Conservation (phyloP, 2,888 invertebrate genomes). For the Thysanoteuthis rhombus region DNA sequence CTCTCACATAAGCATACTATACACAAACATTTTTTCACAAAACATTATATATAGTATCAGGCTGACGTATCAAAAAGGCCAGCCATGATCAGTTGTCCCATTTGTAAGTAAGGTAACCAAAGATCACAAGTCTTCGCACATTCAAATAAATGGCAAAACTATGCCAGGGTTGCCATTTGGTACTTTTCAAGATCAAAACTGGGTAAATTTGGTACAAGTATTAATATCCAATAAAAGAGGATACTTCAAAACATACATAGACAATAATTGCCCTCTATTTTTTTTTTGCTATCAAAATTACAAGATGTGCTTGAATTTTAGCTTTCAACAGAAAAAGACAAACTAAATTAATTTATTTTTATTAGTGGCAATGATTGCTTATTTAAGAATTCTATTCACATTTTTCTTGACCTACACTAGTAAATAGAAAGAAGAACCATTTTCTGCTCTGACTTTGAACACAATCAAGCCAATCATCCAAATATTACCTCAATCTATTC, state of each 20-base stretch:
- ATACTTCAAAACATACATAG: too few relatives aligned
- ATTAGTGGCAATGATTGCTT: not conserved
- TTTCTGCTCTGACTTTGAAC: not conserved
- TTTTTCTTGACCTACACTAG: too few relatives aligned
- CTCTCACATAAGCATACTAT: not conserved
- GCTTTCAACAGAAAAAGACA: not conserved
- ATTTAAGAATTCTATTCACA: too few relatives aligned
- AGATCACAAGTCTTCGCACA: not conserved
- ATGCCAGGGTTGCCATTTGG: too few relatives aligned
- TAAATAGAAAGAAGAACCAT: not conserved
- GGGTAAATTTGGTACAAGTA: too few relatives aligned
- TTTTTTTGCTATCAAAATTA: not conserved
- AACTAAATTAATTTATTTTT: not conserved
- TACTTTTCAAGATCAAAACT: too few relatives aligned
- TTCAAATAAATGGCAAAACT: too few relatives aligned
- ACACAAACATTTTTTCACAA: not conserved
- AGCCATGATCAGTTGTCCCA: not conserved
- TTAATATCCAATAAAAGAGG: too few relatives aligned
- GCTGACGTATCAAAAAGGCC: not conserved
- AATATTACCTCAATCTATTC: not conserved
- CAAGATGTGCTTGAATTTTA: not conserved
- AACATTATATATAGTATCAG: not conserved
- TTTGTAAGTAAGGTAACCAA: not conserved
- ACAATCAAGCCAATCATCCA: not conserved
- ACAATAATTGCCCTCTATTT: too few relatives aligned